Evolutionary conservation across 2,113 vertebrate genomes (phyloP).

Genomic region (Nannospalax galili): DNA sequence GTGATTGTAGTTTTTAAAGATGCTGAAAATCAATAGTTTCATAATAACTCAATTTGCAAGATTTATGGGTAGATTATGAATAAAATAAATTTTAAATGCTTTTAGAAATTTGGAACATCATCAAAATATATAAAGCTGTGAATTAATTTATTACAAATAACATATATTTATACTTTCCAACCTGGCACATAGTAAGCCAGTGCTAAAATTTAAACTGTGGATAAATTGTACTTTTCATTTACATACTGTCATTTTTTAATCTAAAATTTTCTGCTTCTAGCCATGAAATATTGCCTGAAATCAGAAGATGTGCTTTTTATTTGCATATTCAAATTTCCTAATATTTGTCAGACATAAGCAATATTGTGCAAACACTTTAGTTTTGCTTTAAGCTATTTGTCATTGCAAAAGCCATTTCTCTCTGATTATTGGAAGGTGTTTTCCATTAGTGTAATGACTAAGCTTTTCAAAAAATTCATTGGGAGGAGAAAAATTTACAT

Average conservation of each 20-base stretch:
- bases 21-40: neutral
- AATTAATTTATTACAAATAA: neutral
- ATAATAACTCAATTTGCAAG: conserved; percentile 31
- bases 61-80: neutral
- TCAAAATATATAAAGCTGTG: conserved; percentile 49
- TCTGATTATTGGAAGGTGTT: conserved; percentile 66
- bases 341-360: conserved; percentile 57
- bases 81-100: conserved; percentile 27
- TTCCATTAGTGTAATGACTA: conserved; percentile 70
- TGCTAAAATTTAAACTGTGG: neutral
- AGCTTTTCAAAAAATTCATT: conserved; percentile 69
- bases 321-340: conserved; percentile 12
- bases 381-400: conserved; percentile 49
- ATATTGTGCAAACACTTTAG: conserved; percentile 34
- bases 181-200: neutral
- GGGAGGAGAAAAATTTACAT: conserved; percentile 61
- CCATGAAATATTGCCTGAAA: conserved; percentile 36
- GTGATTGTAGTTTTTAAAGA: conserved; percentile 13
- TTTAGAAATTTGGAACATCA: conserved; percentile 1
- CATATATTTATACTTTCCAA: conserved; percentile 26
- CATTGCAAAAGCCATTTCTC: conserved; percentile 55
- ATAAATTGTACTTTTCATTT: neutral
- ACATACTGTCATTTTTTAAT: conserved; percentile 26
- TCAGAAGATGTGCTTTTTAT: conserved; percentile 24
- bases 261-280: conserved; percentile 34